These are phyloP conservation scores for Choristoneura fumiferana DNA, from an alignment of 1,140 invertebrate genomes.

Conservation along the genomic window DNA sequence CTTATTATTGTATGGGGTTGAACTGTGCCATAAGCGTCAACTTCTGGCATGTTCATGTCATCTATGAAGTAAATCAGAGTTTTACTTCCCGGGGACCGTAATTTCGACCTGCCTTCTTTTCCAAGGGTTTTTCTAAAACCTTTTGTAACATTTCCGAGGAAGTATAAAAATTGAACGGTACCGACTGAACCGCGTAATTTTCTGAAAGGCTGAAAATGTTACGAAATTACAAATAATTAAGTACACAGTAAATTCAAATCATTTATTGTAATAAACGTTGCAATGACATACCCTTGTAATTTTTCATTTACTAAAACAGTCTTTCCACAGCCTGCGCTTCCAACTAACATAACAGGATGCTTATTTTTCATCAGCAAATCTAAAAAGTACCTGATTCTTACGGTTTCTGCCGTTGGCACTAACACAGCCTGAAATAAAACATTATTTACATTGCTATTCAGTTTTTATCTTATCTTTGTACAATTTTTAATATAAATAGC, in stretches of 20 bases:
- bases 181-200: constrained; percentile 92
- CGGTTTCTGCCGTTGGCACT: constrained; percentile 96
- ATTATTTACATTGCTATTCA: too few relatives aligned
- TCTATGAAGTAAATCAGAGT: constrained; percentile 98
- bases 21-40: constrained; percentile 95
- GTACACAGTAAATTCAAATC: too few relatives aligned
- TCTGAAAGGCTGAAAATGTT: constrained; percentile 83
- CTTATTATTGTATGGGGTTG: constrained; percentile 97
- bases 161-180: constrained; percentile 98
- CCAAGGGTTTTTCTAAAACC: constrained; percentile 96
- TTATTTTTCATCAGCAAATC: constrained; percentile 92
- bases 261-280: neutral
- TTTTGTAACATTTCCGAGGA: constrained; percentile 97
- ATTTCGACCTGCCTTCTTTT: constrained; percentile 97
- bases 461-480: too few relatives aligned
- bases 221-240: constrained; percentile 27
- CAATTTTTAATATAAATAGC: too few relatives aligned
- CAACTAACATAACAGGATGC: constrained; percentile 96
- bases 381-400: constrained; percentile 92
- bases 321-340: constrained; percentile 94
- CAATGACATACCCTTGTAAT: constrained; percentile 78
- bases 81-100: constrained; percentile 97
- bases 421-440: constrained; percentile 86
- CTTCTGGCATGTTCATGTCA: constrained; percentile 99
- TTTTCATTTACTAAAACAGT: constrained; percentile 94